These are phyloP conservation scores for Melipona beecheii DNA, from an alignment of 2,888 invertebrate species.

Conservation along the genomic window DNA sequence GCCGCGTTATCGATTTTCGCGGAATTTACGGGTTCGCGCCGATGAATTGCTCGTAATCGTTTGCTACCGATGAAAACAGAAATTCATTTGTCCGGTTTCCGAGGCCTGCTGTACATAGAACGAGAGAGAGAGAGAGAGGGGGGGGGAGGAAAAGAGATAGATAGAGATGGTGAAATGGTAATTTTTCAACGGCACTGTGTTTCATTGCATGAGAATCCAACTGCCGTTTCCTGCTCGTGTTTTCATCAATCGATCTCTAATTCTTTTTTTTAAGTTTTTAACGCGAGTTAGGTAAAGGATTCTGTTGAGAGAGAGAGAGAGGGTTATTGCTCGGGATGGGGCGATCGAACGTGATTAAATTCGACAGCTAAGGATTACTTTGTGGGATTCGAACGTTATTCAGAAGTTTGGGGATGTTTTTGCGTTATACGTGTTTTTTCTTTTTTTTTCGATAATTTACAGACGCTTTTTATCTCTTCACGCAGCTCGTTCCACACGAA, in stretches of 20 bases:
- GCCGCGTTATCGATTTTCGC: conserved; percentile 39
- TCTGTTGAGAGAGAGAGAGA: too few relatives aligned
- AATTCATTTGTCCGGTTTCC: conserved; percentile 22
- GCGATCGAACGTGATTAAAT: too few relatives aligned
- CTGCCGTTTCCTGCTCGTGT: neutral
- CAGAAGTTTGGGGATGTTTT: too few relatives aligned
- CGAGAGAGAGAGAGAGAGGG: neutral
- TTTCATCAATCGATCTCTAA: neutral
- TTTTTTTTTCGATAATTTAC: too few relatives aligned
- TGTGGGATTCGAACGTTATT: too few relatives aligned
- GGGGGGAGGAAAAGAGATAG: neutral
- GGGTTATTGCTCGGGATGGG: too few relatives aligned
- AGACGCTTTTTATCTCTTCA: too few relatives aligned
- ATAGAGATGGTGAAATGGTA: neutral
- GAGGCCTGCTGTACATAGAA: neutral
- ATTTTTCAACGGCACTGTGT: conserved; percentile 7
- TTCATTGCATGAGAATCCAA: conserved; percentile 4
- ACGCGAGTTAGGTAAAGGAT: neutral
- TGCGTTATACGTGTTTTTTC: too few relatives aligned
- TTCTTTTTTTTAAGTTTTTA: neutral
- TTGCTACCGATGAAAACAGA: neutral
- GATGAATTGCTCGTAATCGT: conserved; percentile 32
- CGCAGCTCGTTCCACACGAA: too few relatives aligned
- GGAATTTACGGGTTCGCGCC: neutral
- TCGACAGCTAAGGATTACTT: too few relatives aligned